Conservation (phyloP, 2,797 vertebrate genomes). For the Lates japonicus region DNA sequence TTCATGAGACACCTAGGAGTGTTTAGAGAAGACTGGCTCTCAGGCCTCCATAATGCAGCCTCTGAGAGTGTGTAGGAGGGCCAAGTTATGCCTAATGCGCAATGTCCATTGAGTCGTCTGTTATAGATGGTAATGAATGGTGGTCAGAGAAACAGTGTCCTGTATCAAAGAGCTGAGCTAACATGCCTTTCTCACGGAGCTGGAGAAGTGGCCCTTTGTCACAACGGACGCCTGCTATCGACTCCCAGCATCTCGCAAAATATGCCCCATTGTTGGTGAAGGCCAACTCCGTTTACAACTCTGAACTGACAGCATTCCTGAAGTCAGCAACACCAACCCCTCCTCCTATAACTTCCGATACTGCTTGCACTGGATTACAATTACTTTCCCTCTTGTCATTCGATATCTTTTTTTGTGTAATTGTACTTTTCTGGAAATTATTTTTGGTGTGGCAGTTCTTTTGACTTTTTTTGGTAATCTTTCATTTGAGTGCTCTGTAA, state of each 20-base stretch:
- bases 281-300: constrained; percentile 84
- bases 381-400: constrained; percentile 14
- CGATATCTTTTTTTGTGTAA: not conserved
- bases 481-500: not conserved
- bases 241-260: constrained; percentile 85
- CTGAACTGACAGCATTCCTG: constrained; percentile 80
- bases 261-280: constrained; percentile 86
- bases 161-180: constrained; percentile 89
- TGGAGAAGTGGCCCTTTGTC: constrained; percentile 86
- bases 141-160: constrained; percentile 93
- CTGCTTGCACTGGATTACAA: constrained; percentile 32
- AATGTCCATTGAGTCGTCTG: constrained; percentile 92
- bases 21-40: constrained; percentile 64
- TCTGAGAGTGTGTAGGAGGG: constrained; percentile 88
- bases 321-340: constrained; percentile 65
- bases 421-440: not conserved
- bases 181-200: constrained; percentile 91
- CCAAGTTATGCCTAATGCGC: constrained; percentile 90
- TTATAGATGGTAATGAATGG: constrained; percentile 95
- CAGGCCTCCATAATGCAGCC: constrained; percentile 62
- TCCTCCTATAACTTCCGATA: constrained; percentile 48
- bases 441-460: not conserved
- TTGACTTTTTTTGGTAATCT: not conserved
- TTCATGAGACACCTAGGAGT: constrained; percentile 73
- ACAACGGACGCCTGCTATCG: constrained; percentile 79